Evolutionary conservation across 2,113 vertebrate species (phyloP).

Genomic region (Scartelaos histophorus): DNA sequence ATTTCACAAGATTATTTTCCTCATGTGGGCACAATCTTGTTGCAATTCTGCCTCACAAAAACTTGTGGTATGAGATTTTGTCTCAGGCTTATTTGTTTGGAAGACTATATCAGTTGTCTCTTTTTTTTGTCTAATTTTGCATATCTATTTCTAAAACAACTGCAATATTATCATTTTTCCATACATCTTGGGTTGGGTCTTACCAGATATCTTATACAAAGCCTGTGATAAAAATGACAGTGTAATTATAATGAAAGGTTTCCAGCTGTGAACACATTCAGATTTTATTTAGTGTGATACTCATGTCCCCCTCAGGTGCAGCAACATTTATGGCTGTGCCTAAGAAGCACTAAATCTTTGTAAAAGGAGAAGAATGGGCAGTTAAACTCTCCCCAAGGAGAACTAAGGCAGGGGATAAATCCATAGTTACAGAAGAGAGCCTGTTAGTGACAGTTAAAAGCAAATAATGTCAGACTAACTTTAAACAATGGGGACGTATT

Average conservation of each 20-base stretch:
- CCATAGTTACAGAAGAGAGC: conserved; percentile 9
- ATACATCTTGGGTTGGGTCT: background rate
- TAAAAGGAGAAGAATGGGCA: conserved; percentile 35
- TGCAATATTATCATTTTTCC: too few species aligned
- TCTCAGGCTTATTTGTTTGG: too few species aligned
- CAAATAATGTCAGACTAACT: background rate
- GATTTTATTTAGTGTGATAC: conserved; percentile 37
- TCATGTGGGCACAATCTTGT: too few species aligned
- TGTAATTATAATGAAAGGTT: background rate
- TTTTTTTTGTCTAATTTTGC: too few species aligned
- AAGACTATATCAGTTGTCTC: too few species aligned
- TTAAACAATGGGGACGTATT: background rate
- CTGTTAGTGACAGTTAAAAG: conserved; percentile 21
- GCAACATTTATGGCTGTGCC: conserved; percentile 40
- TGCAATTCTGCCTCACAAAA: too few species aligned
- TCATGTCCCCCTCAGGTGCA: conserved; percentile 29
- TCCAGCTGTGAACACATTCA: conserved; percentile 15
- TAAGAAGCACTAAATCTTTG: conserved; percentile 47
- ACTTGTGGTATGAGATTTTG: too few species aligned
- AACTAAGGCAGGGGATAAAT: conserved; percentile 39
- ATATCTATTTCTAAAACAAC: too few species aligned
- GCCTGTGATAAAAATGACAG: background rate
- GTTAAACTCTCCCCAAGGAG: conserved; percentile 46
- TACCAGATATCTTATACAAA: background rate
- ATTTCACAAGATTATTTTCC: too few species aligned